Conservation (phyloP, 2,888 invertebrate species). For the Spatulosminthurus flaviceps region DNA sequence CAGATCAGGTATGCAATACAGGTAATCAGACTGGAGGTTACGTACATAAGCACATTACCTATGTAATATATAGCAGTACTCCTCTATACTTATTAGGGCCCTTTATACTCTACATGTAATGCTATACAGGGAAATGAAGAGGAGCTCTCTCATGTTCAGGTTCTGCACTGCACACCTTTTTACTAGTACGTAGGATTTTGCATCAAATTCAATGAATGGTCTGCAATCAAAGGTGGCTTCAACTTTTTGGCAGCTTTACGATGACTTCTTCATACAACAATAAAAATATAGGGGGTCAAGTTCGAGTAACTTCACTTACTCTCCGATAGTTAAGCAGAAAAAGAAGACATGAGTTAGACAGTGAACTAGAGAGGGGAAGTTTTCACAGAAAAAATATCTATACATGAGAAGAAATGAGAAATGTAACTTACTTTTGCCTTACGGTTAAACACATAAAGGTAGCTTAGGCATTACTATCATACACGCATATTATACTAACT, state of each 20-base stretch:
- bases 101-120: not conserved
- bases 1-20: slow-evolving; percentile 14
- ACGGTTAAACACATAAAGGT: too few species aligned
- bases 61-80: not conserved
- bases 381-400: too few species aligned
- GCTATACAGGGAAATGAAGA: not conserved
- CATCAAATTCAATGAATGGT: slow-evolving; percentile 33
- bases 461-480: too few species aligned
- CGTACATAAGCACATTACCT: too few species aligned
- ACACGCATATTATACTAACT: too few species aligned
- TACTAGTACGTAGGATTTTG: not conserved
- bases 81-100: not conserved
- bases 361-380: too few species aligned
- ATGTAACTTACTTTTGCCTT: too few species aligned
- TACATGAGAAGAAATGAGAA: too few species aligned
- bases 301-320: slow-evolving; percentile 34
- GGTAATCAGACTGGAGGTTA: not conserved
- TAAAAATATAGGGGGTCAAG: slow-evolving; percentile 51
- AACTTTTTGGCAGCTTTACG: slow-evolving; percentile 52
- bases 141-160: not conserved
- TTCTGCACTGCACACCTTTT: slow-evolving; percentile 10
- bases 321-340: too few species aligned
- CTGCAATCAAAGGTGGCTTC: slow-evolving; percentile 46
- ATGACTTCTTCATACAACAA: slow-evolving; percentile 51
- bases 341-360: too few species aligned